A percentile compares a stretch with the other conserved stretches of the same genome.
Evolutionary conservation across 1,140 invertebrate genomes (phyloP).

Genomic region (Drosophila eugracilis): DNA sequence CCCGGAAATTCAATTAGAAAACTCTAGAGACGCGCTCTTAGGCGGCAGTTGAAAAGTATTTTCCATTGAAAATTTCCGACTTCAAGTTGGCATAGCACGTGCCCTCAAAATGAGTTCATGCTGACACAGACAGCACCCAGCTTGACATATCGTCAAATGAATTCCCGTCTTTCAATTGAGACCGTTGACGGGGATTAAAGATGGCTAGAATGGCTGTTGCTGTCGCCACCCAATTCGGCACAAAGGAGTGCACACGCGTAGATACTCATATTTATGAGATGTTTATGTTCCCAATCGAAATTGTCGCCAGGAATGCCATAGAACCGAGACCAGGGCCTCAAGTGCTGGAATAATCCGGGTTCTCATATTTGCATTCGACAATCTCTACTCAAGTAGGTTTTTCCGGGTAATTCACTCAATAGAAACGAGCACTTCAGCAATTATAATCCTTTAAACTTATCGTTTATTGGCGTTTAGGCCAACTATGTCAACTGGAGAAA

Average conservation of each 20-base stretch:
- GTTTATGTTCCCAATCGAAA: constrained; percentile 34
- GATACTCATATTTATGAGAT: constrained; percentile 63
- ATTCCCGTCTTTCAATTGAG: constrained; percentile 56
- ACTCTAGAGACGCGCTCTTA: constrained; percentile 26
- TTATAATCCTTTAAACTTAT: constrained; percentile 9
- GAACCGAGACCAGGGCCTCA: constrained; percentile 39
- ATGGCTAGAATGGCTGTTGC: constrained; percentile 1
- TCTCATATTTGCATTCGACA: constrained; percentile 18
- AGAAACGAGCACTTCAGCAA: constrained; percentile 11
- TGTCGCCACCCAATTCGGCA: background rate
- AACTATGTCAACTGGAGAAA: constrained; percentile 16
- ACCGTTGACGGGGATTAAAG: constrained; percentile 60
- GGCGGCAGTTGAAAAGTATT: constrained; percentile 36
- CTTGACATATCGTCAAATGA: constrained; percentile 68
- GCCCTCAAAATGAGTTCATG: constrained; percentile 13
- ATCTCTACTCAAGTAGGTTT: constrained; percentile 6
- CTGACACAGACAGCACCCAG: constrained; percentile 32
- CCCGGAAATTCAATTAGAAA: constrained; percentile 57
- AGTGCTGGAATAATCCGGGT: constrained; percentile 37
- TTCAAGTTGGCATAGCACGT: constrained; percentile 27
- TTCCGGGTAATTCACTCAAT: constrained; percentile 4
- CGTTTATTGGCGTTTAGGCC: constrained; percentile 11
- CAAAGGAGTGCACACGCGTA: constrained; percentile 29
- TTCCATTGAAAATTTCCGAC: constrained; percentile 25
- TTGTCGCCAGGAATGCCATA: constrained; percentile 27